Percentiles rank a stretch among this genome's conserved stretches.
Evolutionary conservation across 2,888 invertebrate species (phyloP).

Genomic region (Hydrotaea diabolus): DNA sequence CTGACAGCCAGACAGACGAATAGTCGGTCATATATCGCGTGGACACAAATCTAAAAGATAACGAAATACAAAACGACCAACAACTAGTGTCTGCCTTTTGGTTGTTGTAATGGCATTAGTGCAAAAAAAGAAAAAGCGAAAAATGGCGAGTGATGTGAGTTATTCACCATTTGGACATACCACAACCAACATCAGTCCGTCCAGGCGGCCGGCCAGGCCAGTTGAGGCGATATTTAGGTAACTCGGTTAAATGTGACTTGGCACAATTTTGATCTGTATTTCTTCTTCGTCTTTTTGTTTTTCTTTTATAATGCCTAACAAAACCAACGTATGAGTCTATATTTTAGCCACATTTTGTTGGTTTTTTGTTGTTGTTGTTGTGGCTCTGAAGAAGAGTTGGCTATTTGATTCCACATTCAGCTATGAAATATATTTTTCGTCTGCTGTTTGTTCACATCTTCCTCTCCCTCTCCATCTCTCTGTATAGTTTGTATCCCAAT

Average conservation of each 20-base stretch:
- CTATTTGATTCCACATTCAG: background rate
- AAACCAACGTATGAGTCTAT: background rate
- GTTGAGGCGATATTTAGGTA: constrained; percentile 61
- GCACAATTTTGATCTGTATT: constrained; percentile 56
- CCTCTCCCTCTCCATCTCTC: no score
- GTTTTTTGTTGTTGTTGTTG: background rate
- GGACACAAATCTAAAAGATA: constrained; percentile 34
- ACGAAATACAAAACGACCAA: constrained; percentile 22
- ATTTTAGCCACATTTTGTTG: background rate
- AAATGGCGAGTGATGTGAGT: background rate
- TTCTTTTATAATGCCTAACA: background rate
- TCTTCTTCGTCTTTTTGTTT: background rate
- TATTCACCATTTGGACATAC: background rate
- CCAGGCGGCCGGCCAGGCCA: constrained; percentile 4
- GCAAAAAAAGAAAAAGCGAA: background rate
- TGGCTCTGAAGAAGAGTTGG: no score
- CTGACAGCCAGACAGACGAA: background rate
- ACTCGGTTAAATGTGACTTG: constrained; percentile 68
- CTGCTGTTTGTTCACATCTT: background rate
- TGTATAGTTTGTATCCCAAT: background rate
- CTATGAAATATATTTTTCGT: constrained; percentile 10
- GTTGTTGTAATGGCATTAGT: background rate
- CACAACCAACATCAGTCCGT: background rate
- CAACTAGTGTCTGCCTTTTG: background rate
- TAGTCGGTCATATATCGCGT: constrained; percentile 28